Percentiles rank a stretch among this genome's conserved stretches.
These are phyloP conservation scores for Micronisus gabar DNA, from an alignment of 2,113 vertebrate genomes.

Conservation along the genomic window DNA sequence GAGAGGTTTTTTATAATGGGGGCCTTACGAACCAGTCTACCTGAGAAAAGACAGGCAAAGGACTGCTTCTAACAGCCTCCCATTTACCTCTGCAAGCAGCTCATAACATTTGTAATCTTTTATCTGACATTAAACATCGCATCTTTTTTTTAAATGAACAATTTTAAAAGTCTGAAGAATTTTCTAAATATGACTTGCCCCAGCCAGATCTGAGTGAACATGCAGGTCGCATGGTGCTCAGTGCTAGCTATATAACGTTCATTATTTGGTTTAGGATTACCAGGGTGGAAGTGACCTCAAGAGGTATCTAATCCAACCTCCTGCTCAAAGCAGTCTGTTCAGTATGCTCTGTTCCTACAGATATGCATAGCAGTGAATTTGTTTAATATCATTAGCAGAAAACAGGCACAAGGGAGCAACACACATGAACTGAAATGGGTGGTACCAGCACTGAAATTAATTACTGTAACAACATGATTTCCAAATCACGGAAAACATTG, in stretches of 20 bases:
- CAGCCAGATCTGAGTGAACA: not conserved
- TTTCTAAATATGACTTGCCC: not conserved
- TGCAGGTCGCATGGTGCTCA: rapidly evolving
- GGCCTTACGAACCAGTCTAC: not conserved
- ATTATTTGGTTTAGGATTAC: not conserved
- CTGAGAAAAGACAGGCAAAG: not conserved
- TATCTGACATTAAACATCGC: not conserved
- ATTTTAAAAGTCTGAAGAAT: not conserved
- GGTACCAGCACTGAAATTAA: not conserved
- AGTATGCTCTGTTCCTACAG: not conserved
- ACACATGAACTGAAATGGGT: not conserved
- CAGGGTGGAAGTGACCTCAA: not conserved
- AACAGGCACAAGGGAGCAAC: not conserved
- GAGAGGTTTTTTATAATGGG: not conserved
- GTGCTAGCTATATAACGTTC: not conserved
- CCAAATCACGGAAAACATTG: not conserved
- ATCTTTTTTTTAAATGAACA: not conserved
- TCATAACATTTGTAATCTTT: not conserved
- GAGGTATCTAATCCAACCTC: not conserved
- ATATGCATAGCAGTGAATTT: not conserved
- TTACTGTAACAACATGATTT: not conserved
- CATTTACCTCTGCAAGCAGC: not conserved
- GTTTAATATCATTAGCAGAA: not conserved
- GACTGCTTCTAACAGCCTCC: not conserved
- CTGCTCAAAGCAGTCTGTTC: not conserved